These are phyloP conservation scores for Brienomyrus longianalis DNA, from an alignment of 2,113 vertebrate genomes.

Conservation along the genomic window DNA sequence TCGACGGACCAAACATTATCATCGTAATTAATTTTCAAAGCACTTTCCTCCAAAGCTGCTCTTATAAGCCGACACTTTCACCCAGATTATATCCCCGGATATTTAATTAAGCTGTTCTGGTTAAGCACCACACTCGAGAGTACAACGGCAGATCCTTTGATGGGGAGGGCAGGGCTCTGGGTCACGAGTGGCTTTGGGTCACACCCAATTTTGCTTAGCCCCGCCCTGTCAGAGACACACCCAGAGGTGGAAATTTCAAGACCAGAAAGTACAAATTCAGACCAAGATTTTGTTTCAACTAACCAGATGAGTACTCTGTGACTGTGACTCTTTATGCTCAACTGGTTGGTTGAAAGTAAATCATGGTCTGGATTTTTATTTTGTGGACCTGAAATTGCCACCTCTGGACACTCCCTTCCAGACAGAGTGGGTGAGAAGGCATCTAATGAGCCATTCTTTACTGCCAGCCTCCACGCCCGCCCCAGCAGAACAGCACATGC, in stretches of 20 bases:
- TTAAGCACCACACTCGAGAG: background rate
- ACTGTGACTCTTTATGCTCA: no score
- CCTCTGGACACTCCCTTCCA: background rate
- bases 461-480: background rate
- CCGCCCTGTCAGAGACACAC: background rate
- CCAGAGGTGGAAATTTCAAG: no score
- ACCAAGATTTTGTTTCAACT: no score
- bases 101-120: background rate
- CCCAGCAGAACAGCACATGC: background rate
- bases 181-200: background rate
- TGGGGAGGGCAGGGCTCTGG: background rate
- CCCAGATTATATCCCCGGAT: background rate
- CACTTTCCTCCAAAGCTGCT: constrained; percentile 7
- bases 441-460: background rate
- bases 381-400: no score
- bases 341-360: no score
- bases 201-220: background rate
- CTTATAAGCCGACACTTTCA: constrained; percentile 1
- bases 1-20: background rate
- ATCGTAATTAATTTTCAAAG: constrained; percentile 8
- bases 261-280: no score
- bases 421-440: background rate
- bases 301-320: no score
- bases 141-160: background rate
- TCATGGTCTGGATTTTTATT: no score